phyloP scores from a whole-genome alignment of 2,888 invertebrate species.

The Parelbella ahira region DNA sequence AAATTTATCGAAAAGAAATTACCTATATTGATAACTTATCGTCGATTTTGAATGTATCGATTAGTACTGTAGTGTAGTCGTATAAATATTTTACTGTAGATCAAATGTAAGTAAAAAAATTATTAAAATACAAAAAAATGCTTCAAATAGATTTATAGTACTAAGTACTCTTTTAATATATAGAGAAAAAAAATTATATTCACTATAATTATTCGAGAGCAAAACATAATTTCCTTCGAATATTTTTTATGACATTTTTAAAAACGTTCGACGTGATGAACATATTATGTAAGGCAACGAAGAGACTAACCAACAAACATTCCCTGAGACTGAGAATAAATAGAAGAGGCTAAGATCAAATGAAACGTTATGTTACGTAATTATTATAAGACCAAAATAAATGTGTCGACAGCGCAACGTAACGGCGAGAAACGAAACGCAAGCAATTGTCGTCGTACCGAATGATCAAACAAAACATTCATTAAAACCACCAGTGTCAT shows the following conservation, averaged over 20 bases:
- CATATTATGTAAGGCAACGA: constrained; percentile 75
- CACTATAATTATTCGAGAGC: constrained; percentile 38
- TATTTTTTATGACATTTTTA: constrained; percentile 72
- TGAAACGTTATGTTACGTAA: constrained; percentile 45
- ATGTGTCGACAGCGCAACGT: constrained; percentile 17
- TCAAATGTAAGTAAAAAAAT: constrained; percentile 40
- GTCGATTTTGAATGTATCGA: constrained; percentile 44
- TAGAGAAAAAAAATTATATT: constrained; percentile 41
- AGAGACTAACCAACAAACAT: constrained; percentile 78
- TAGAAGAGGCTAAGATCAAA: constrained; percentile 71
- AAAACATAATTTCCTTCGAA: constrained; percentile 56
- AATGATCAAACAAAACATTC: too few species aligned
- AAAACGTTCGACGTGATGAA: constrained; percentile 53
- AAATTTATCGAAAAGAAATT: constrained; percentile 27
- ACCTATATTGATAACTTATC: constrained; percentile 21
- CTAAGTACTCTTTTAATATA: constrained; percentile 46
- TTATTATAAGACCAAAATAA: constrained; percentile 47
- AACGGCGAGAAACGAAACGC: too few species aligned
- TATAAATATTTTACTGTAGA: constrained; percentile 38
- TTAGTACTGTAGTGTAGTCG: constrained; percentile 38
- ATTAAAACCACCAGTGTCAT: too few species aligned
- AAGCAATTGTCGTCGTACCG: too few species aligned
- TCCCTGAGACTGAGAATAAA: constrained; percentile 74
- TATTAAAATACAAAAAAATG: constrained; percentile 45
- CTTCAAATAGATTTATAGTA: constrained; percentile 60